Evolutionary conservation across 2,797 vertebrate species (phyloP).

Genomic region (Peromyscus attwateri): DNA sequence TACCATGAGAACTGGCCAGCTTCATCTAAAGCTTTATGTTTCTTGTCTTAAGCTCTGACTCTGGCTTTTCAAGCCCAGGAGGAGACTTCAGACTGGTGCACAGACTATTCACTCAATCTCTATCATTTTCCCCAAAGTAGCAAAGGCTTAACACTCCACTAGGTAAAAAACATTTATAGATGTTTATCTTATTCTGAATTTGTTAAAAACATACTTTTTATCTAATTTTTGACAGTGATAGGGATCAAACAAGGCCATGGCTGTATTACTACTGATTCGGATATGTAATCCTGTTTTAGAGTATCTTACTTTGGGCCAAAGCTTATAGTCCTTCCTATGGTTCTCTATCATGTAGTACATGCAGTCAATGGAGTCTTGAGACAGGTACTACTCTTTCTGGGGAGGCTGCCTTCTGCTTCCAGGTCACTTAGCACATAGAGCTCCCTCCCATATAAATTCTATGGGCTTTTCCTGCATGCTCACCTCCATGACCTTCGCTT

Average conservation of each 20-base stretch:
- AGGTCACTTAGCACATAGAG: constrained; percentile 85
- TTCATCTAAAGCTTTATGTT: not conserved
- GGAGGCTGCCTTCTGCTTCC: constrained; percentile 91
- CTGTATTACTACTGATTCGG: not conserved
- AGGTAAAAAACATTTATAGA: constrained; percentile 93
- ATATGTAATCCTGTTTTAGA: constrained; percentile 84
- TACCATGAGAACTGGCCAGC: not conserved
- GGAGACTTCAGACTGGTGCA: not conserved
- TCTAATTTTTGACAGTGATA: not conserved
- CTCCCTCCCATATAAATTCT: not conserved
- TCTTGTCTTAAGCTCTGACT: not conserved
- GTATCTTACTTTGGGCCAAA: constrained; percentile 96
- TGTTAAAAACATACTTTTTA: constrained; percentile 85
- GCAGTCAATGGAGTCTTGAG: constrained; percentile 92
- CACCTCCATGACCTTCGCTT: not conserved
- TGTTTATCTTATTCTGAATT: constrained; percentile 93
- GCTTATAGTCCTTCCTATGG: constrained; percentile 93
- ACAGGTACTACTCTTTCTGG: constrained; percentile 91
- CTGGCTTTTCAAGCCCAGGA: not conserved
- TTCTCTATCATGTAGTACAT: constrained; percentile 93
- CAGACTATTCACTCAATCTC: constrained; percentile 81
- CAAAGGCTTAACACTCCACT: constrained; percentile 88
- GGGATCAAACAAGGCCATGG: not conserved
- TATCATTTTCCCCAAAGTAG: constrained; percentile 86
- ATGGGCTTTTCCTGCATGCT: not conserved